Evolutionary conservation across 1,140 invertebrate species (phyloP), one percentile per base, ranked within the genome.

Genomic region (Prorops nasuta): DNA sequence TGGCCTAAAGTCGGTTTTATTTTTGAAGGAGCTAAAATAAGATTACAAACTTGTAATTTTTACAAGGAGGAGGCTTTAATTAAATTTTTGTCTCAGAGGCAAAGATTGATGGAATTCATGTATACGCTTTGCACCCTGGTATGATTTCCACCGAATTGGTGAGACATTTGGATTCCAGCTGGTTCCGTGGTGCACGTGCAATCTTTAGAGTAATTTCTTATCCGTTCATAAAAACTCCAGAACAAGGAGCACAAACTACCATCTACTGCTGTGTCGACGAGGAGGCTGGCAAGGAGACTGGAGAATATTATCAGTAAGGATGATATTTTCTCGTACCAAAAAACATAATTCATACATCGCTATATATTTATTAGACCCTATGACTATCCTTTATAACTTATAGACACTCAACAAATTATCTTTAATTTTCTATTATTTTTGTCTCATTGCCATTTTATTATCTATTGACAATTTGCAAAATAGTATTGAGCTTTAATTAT

Each of bases 11-110:
- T 4, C 8, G 9, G 1, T 3, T 2, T 3, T 19, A 2, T 16
- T 22, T 6, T 15, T 36, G 9, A n/a, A 39, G 7, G 15, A 6
- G 6, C 20, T 39, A 19, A 6, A 3, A 16, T n/a, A n/a, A n/a
- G n/a, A n/a, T n/a, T 24, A 14, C 20, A 24, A 3, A 31, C 14
- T 12, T 17, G 24, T 15, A 32, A 45, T 35, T 12, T 51, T 37
- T 18, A 7, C 59, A 47, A 54, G 19, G 20, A 39, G 17, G 28
- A 37, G n/a, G 41, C 15, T 22, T 8, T 34, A 20, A 24, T 57
- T 52, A 22, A 39, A 12, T 43, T 19, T 41, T 56, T 45, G 37
- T 41, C 39, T 19, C 19, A 14, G 16, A 17, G 7, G 39, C 32
- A 40, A 35, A 14, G 14, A 18, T 9, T n/a, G 34, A 14, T 18